Base-by-base conservation (phyloP, 2,888 invertebrate species). In the Eumacrocentrus americanus region DNA sequence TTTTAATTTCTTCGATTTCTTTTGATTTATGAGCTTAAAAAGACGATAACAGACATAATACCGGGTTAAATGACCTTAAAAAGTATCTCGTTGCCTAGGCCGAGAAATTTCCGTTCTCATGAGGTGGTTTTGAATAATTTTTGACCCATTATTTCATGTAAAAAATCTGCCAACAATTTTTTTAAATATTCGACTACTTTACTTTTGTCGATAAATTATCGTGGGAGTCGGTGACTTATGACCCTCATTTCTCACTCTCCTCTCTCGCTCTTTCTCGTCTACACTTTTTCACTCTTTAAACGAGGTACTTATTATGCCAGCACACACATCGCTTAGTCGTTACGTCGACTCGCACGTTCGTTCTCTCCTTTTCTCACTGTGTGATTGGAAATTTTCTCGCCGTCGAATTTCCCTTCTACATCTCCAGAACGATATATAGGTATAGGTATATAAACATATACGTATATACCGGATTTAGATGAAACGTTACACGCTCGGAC, bases 311-410 rank as follows among this genome's bases (percentile, higher is more conserved):
- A 65, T 65, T 70, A 70, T 67, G 70, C 65, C 66, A 64, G 67
- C 71, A 66, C 70, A 68, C 71, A 68, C 68, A 73, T 77, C 69
- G 70, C 66, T 72, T 67, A 64, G 71, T 73, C 74, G 69, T 76
- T 75, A 75, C 68, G 52, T 29, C 56, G 48, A 56, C 53, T 42
- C 53, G 35, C 35, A 54, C 48, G 40, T 57, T 56, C 34, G 12
- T 37, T 29, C 9, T 29, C 29, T 29, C 29, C 29, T 29, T 9
- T 9, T 29, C 29, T 18, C 12, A 47, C 44, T 40, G 20, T 35
- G 12, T 16, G 14, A 51, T 51, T 42, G 29, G 22, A 58, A 58
- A 58, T 46, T 50, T 58, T 46, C 46, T 46, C 23, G n/a, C n/a
- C 46, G 14, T 46, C 22, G 18, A 46, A n/a, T 37, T 29, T 38